Base-by-base conservation (phyloP, 2,888 invertebrate genomes). In the Crematogaster levior region DNA sequence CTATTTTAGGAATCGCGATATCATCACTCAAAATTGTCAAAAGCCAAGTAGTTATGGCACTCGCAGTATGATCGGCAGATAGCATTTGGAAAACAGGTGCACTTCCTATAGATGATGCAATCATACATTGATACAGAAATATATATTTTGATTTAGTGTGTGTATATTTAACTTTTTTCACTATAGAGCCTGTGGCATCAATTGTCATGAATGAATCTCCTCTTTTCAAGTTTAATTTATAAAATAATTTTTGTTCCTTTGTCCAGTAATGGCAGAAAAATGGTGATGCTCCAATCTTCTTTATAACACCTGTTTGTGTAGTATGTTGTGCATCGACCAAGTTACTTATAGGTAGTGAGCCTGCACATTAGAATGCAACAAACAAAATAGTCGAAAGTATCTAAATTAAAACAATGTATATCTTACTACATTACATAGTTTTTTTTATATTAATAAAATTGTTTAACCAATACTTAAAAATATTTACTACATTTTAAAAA, bases 61-160 rank as follows among this genome's bases (percentile, higher is more conserved):
- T 21, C 9, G 24, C 24, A 40, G 21, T 43, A 24, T 63, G 40
- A 7, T 63, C 24, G 1, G 43, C 43, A 9, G 40, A 43, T 9
- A 63, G 24, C 63, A 63, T 63, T 63, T 63, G 63, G 12, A 63
- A 63, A 24, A 63, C 43, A 15, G 24, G 63, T 43, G 18, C 24
- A 43, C 43, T 40, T 6, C 63, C 24, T 24, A 15, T 15, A 24
- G 3, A 15, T 3, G 63, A 24, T 6, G 21, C 63, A 1, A 40
- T 24, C 40, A 63, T 43, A 24, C 43, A 63, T 43, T 43, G 43
- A 18, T 63, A 63, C 7, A 63, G 4, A n/a, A 43, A 63, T 21
- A 43, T 21, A 7, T 63, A 15, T 15, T 43, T 63, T 3, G 63
- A 43, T 63, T 43, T 63, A 12, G 6, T 15, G 1, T 37, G 63